phyloP scores from a whole-genome alignment of 2,113 vertebrate genomes.

The Sander vitreus region DNA sequence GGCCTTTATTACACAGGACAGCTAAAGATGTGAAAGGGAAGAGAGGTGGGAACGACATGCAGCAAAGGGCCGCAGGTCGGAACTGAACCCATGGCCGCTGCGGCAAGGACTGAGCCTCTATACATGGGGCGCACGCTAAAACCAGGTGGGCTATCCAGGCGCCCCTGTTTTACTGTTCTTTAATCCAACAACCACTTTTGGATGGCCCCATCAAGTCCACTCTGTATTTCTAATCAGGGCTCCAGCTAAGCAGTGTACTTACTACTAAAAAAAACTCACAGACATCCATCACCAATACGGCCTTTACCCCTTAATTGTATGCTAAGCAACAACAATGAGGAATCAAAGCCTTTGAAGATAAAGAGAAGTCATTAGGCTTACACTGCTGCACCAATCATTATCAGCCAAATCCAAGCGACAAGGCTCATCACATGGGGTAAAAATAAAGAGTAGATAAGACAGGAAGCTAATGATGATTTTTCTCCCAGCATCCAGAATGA shows the following conservation, averaged over 20 bases:
- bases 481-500: constrained; percentile 61
- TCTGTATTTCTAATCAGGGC: constrained; percentile 45
- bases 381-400: constrained; percentile 78
- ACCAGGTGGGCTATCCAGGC: too few relatives aligned
- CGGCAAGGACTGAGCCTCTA: too few relatives aligned
- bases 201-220: not conserved
- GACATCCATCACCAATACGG: constrained; percentile 68
- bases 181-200: not conserved
- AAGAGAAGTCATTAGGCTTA: constrained; percentile 81
- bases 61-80: too few relatives aligned
- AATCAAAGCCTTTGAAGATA: constrained; percentile 82
- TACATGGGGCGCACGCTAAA: too few relatives aligned
- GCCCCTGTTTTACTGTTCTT: not conserved
- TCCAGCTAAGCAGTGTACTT: constrained; percentile 36
- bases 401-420: constrained; percentile 77
- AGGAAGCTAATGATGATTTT: constrained; percentile 75
- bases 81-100: too few relatives aligned
- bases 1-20: too few relatives aligned
- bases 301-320: constrained; percentile 75
- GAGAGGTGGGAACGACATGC: too few relatives aligned
- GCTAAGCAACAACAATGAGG: constrained; percentile 77
- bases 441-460: constrained; percentile 78
- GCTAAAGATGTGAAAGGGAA: too few relatives aligned
- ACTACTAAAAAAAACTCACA: constrained; percentile 33
- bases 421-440: constrained; percentile 70